Evolutionary conservation across 2,797 vertebrate genomes (phyloP).

Genomic region (Scarus forsteni): DNA sequence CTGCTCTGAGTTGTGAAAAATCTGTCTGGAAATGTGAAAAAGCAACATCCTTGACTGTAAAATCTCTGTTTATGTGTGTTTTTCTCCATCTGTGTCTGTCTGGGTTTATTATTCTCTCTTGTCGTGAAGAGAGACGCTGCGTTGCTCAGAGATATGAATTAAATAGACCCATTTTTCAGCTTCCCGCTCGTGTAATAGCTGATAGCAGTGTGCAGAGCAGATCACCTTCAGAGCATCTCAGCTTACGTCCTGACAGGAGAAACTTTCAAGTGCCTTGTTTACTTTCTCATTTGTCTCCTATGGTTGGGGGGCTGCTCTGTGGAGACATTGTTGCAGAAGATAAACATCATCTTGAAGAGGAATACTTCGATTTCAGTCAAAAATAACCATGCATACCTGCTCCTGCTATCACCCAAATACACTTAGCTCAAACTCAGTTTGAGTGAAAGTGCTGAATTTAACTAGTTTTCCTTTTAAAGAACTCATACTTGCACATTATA

Average conservation of each 20-base stretch:
- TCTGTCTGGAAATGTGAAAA: constrained; percentile 29
- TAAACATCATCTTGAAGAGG: too few species aligned
- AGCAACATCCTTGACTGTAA: constrained; percentile 24
- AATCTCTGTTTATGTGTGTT: constrained; percentile 12
- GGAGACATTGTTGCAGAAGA: neutral
- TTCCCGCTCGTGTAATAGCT: constrained; percentile 23
- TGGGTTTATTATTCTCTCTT: constrained; percentile 16
- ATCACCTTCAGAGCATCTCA: constrained; percentile 19
- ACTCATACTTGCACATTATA: too few species aligned
- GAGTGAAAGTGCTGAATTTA: too few species aligned
- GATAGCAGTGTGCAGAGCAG: constrained; percentile 7
- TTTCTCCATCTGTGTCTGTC: constrained; percentile 6
- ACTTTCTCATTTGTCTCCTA: neutral
- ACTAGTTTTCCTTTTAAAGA: too few species aligned
- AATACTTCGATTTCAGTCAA: too few species aligned
- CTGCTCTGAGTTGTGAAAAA: constrained; percentile 17
- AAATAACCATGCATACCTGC: too few species aligned
- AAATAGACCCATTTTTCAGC: constrained; percentile 33
- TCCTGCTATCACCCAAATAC: too few species aligned
- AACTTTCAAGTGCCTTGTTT: constrained; percentile 6
- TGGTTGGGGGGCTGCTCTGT: neutral
- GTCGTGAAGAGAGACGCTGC: constrained; percentile 6
- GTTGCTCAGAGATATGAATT: constrained; percentile 29
- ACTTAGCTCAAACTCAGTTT: too few species aligned
- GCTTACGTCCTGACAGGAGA: constrained; percentile 16